Evolutionary conservation across 1,140 invertebrate species (phyloP), one percentile per base, ranked within the genome.

Genomic region (Coptotermes formosanus): DNA sequence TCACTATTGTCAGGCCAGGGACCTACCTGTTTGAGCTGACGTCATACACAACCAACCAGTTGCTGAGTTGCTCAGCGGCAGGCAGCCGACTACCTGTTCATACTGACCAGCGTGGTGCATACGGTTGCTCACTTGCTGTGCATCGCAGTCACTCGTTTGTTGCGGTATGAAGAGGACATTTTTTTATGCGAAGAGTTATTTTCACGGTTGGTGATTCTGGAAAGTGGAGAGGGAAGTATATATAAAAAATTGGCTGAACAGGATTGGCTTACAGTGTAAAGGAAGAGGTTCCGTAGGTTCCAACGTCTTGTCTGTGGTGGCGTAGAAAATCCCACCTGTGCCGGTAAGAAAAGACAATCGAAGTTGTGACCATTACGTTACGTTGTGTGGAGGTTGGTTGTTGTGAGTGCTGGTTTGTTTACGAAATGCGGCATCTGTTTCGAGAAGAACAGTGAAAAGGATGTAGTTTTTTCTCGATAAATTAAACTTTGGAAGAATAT

Each of bases 1-100:
- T 64, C 25, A 12, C n/a, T 30, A 25, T 9, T 30, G 64, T 8
- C 64, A 25, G 64, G 64, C 25, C 64, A 75, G 64, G 64, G 64
- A 75, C 64, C 64, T 75, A 75, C 64, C 64, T 75, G 64, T 75
- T 75, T 25, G 64, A 75, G 64, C 64, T 75, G 64, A 75, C 64
- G 64, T 75, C 64, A 75, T 75, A 14, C 6, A 75, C 25, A 75
- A 75, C 64, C 64, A 75, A 75, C 64, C 64, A 75, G 64, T 75
- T 75, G 64, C 64, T 25, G 25, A 25, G 64, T 19, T 55, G 52
- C 52, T 19, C 52, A 55, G 52, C 19, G 52, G 19, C 19, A 19
- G 19, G 14, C 64, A 3, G 64, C n/a, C 64, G 64, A 75, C 64
- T 75, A 75, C 64, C n/a, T 75, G 64, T 30, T 75, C 64, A 14